phyloP scores from a whole-genome alignment of 2,888 invertebrate genomes.

The Acholoe squamosa region DNA sequence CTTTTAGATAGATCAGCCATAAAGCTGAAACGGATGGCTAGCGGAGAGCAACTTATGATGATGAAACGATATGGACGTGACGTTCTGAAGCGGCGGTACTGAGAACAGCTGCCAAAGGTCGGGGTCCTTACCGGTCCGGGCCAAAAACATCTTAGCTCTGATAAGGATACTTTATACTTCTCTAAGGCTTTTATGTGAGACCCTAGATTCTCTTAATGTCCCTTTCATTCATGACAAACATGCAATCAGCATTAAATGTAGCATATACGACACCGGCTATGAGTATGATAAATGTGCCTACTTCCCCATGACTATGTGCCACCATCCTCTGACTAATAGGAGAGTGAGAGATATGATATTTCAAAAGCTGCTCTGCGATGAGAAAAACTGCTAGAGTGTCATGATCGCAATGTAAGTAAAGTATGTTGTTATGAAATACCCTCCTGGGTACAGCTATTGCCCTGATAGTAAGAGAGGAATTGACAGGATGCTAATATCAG shows the following conservation, averaged over 20 bases:
- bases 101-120: background rate
- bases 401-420: too few species aligned
- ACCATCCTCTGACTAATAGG: too few species aligned
- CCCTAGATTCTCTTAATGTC: background rate
- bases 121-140: background rate
- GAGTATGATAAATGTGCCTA: background rate
- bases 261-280: background rate
- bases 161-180: background rate
- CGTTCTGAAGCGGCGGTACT: background rate
- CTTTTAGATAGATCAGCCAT: background rate
- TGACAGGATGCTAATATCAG: too few species aligned
- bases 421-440: too few species aligned
- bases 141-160: background rate
- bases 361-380: too few species aligned
- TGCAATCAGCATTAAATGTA: conserved; percentile 1
- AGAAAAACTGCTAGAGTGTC: too few species aligned
- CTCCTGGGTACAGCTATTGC: too few species aligned
- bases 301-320: too few species aligned
- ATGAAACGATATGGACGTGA: conserved; percentile 2
- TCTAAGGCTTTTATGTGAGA: background rate
- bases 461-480: too few species aligned
- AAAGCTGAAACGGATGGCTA: background rate
- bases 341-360: too few species aligned
- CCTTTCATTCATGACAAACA: background rate
- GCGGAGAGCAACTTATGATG: background rate